Base-by-base conservation (phyloP, 2,113 vertebrate genomes). In the Hydrochoerus hydrochaeris region DNA sequence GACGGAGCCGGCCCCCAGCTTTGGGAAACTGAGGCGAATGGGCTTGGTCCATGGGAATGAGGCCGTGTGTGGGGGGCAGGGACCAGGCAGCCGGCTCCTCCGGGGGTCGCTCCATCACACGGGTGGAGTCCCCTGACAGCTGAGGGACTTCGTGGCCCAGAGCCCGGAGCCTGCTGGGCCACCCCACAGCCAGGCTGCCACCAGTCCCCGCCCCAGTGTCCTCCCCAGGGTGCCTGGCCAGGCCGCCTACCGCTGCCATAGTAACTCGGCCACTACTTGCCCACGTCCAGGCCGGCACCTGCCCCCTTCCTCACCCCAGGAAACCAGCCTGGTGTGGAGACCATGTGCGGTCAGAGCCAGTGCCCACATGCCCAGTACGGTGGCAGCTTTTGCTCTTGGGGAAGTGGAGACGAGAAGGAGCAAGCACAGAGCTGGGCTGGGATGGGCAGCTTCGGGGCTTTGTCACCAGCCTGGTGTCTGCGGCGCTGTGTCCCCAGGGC, bases 311-410 rank as follows among this genome's bases (percentile, higher is more conserved):
- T 5, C 19, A 4, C 49, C 49, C 41, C 32, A 10, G 52, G 49
- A 35, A 54, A 20, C 2, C 4, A 9, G 32, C 49, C 10, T 28
- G 60, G 9, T 26, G 8, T 24, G 26, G 30, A 32, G 32, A 35
- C 65, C 30, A 8, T 4, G 3, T 4, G 3, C 11, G 17, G 32
- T 3, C 0, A 1, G 35, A 13, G 20, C 35, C 13, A 6, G 19
- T 3, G 10, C 22, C 57, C 14, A 4, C 32, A 38, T 7, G 3
- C 49, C 54, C 20, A 54, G 52, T 57, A 41, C 7, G 49, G 28
- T 1, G 32, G 44, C 82, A 5, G 11, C 13, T 32, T 32, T 13
- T 35, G 13, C 58, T 77, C 26, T 4, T 13, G 46, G 81, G 44
- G 46, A 89, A 89, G 24, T 52, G 17, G 46, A 86, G 54, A 6